These are phyloP conservation scores for Emesis furor DNA, from an alignment of 2,888 invertebrate genomes.

Conservation along the genomic window DNA sequence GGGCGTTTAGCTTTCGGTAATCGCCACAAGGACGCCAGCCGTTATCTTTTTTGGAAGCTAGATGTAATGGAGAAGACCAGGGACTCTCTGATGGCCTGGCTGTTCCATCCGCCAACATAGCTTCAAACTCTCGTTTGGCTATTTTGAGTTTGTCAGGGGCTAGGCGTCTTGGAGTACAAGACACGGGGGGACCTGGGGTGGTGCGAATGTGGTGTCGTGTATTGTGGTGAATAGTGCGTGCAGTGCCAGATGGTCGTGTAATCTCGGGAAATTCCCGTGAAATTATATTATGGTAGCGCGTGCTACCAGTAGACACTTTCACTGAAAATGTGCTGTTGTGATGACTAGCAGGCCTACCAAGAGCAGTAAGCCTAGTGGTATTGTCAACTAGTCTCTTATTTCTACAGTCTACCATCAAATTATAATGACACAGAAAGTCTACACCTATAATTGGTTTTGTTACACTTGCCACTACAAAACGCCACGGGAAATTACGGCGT, in stretches of 20 bases:
- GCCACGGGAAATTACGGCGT: constrained; percentile 75
- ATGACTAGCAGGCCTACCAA: constrained; percentile 1
- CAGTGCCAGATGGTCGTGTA: constrained; percentile 53
- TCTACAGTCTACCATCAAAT: constrained; percentile 74
- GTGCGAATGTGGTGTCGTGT: constrained; percentile 75
- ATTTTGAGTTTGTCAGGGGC: too few species aligned
- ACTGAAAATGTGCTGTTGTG: constrained; percentile 30
- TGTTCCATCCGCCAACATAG: constrained; percentile 59
- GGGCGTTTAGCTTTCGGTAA: constrained; percentile 73
- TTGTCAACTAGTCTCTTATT: constrained; percentile 62
- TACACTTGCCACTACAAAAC: constrained; percentile 77
- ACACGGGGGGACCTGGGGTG: constrained; percentile 75
- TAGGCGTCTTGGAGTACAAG: constrained; percentile 65
- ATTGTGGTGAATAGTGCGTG: constrained; percentile 63
- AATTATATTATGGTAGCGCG: constrained; percentile 34
- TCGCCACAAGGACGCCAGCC: constrained; percentile 78
- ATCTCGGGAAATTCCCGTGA: constrained; percentile 50
- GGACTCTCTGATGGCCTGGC: background rate
- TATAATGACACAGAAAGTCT: constrained; percentile 76
- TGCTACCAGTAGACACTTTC: constrained; percentile 34
- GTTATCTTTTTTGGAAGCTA: constrained; percentile 75
- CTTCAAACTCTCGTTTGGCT: constrained; percentile 57
- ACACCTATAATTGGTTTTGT: constrained; percentile 78
- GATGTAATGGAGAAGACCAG: constrained; percentile 66
- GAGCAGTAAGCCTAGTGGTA: constrained; percentile 28